phyloP scores from a whole-genome alignment of 2,888 invertebrate genomes.

The Diaperis boleti region DNA sequence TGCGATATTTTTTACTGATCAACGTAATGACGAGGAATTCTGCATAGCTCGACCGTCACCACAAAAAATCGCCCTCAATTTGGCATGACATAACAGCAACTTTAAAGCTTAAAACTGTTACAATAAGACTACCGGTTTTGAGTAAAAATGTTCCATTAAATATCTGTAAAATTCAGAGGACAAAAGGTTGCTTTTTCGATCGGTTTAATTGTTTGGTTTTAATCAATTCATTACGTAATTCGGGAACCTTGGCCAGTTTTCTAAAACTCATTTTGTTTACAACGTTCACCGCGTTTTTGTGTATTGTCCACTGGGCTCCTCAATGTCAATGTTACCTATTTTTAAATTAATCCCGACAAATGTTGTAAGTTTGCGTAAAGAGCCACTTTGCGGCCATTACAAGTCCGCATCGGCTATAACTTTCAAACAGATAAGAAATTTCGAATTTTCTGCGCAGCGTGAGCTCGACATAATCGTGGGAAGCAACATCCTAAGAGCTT shows the following conservation, averaged over 20 bases:
- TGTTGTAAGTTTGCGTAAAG: conserved; percentile 1
- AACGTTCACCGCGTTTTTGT: conserved; percentile 27
- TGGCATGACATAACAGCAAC: no score
- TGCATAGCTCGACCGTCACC: no score
- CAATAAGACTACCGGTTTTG: no score
- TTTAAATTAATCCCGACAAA: conserved; percentile 3
- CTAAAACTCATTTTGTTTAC: conserved; percentile 13
- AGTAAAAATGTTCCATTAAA: background rate
- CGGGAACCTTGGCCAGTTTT: conserved; percentile 37
- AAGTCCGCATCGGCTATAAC: conserved; percentile 9
- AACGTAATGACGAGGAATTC: no score
- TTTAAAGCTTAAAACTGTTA: no score
- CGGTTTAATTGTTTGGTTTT: conserved; percentile 7
- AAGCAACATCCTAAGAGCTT: conserved; percentile 25
- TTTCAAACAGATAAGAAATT: conserved; percentile 32
- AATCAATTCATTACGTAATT: conserved; percentile 24
- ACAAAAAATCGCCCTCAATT: no score
- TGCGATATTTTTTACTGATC: no score
- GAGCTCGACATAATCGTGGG: conserved; percentile 33
- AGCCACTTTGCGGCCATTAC: conserved; percentile 8
- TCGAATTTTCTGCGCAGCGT: conserved; percentile 36
- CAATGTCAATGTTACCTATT: conserved; percentile 18
- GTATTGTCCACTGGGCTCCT: background rate
- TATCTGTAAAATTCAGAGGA: background rate
- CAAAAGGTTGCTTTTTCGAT: conserved; percentile 6